phyloP scores from a whole-genome alignment of 2,797 vertebrate genomes.

The Cuniculus paca region DNA sequence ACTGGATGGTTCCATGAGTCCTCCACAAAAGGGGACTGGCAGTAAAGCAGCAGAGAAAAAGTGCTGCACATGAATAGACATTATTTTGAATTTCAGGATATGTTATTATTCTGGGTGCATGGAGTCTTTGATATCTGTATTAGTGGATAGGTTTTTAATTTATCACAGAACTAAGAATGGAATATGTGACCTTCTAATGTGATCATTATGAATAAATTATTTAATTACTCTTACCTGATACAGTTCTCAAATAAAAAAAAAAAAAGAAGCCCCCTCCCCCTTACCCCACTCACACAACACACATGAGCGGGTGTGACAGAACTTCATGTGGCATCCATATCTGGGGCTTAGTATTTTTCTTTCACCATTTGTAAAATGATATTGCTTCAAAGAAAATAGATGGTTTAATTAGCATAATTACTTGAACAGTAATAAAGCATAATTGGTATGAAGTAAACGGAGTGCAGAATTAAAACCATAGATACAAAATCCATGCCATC shows the following conservation, averaged over 20 bases:
- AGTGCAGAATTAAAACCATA: constrained; percentile 38
- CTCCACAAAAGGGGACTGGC: neutral
- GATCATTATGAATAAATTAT: neutral
- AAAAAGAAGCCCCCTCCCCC: neutral
- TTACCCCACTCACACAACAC: fast-evolving
- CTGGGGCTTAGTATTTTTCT: constrained; percentile 24
- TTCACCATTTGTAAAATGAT: constrained; percentile 2
- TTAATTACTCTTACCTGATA: neutral
- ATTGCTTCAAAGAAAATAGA: constrained; percentile 58
- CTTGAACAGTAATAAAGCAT: constrained; percentile 51
- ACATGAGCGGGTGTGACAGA: too few relatives aligned
- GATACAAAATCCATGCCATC: neutral
- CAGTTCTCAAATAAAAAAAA: neutral
- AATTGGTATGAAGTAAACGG: constrained; percentile 50
- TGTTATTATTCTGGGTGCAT: neutral
- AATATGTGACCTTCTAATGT: neutral
- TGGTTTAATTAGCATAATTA: constrained; percentile 65
- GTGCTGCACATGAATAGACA: neutral
- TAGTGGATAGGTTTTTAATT: neutral
- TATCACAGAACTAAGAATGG: neutral
- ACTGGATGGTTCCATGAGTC: neutral
- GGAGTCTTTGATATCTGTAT: neutral
- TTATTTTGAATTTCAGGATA: neutral
- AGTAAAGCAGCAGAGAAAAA: neutral
- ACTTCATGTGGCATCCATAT: neutral